These are phyloP conservation scores for Melikaiella ostensackeni DNA, from an alignment of 2,888 invertebrate genomes.

Conservation along the genomic window DNA sequence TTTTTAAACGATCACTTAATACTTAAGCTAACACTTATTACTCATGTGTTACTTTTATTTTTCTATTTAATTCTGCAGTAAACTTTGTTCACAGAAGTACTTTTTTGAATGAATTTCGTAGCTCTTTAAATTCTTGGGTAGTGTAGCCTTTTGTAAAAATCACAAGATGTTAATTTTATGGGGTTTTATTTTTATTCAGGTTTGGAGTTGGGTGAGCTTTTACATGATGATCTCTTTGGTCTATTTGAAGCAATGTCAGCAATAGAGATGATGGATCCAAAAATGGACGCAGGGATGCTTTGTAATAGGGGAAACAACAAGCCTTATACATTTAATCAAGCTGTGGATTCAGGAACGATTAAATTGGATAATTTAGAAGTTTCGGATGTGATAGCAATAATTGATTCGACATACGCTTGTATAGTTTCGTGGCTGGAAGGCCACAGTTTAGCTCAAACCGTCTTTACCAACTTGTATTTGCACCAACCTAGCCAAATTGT, in stretches of 20 bases:
- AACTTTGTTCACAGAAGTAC: neutral
- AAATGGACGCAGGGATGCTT: constrained; percentile 99
- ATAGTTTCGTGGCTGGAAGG: constrained; percentile 99
- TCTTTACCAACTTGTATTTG: constrained; percentile 96
- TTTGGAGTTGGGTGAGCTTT: constrained; percentile 91
- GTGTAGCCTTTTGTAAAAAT: neutral
- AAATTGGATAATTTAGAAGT: constrained; percentile 87
- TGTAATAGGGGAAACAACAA: constrained; percentile 93
- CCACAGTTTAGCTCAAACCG: constrained; percentile 96
- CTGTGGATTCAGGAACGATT: constrained; percentile 88
- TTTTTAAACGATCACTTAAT: neutral
- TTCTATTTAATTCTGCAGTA: constrained; percentile 24
- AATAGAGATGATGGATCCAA: constrained; percentile 99
- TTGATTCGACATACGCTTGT: constrained; percentile 95
- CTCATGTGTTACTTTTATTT: neutral
- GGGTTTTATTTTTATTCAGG: constrained; percentile 78
- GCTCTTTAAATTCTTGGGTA: neutral
- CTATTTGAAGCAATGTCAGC: constrained; percentile 99
- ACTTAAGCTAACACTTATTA: neutral
- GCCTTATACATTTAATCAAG: constrained; percentile 91
- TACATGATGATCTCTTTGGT: constrained; percentile 94
- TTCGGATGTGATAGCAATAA: constrained; percentile 92
- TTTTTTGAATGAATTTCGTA: neutral
- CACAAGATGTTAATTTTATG: neutral
- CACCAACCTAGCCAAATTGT: constrained; percentile 92